A percentile compares a stretch with the other conserved stretches of the same genome.
phyloP scores from a whole-genome alignment of 1,140 invertebrate genomes.

The Asobara japonica region DNA sequence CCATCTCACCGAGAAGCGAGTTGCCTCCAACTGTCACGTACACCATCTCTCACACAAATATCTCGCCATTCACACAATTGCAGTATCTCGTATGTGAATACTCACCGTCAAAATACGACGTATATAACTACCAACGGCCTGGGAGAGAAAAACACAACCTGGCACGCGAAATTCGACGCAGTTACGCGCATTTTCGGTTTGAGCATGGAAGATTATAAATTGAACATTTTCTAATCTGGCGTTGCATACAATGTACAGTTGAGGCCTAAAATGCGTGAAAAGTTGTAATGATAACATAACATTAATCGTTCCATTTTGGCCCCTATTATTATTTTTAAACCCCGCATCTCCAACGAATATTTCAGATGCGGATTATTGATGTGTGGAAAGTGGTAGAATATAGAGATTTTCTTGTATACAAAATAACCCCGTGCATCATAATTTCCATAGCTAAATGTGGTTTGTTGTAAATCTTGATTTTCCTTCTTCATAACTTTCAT shows the following conservation, averaged over 20 bases:
- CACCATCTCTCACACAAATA: not conserved
- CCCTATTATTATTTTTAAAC: no score
- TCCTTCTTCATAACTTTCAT: no score
- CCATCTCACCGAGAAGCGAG: slow-evolving; percentile 35
- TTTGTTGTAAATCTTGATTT: no score
- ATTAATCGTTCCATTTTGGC: no score
- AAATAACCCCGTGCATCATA: no score
- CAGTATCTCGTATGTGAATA: not conserved
- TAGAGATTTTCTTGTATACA: no score
- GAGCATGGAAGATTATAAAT: not conserved
- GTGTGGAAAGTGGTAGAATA: no score
- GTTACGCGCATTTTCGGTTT: slow-evolving; percentile 7
- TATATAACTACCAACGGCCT: not conserved
- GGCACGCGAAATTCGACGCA: slow-evolving; percentile 14
- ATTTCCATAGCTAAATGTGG: no score
- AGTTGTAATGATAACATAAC: no score
- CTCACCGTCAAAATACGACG: not conserved
- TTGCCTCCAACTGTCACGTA: slow-evolving; percentile 25
- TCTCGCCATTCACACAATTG: not conserved
- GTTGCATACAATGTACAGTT: not conserved
- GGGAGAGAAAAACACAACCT: not conserved
- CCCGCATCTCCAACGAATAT: no score
- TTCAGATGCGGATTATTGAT: no score
- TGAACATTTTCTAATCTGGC: no score
- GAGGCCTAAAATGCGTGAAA: not conserved